A percentile compares a stretch with the other conserved stretches of the same genome.
Conservation (phyloP, 2,113 vertebrate genomes). For the Cichladusa arquata region DNA sequence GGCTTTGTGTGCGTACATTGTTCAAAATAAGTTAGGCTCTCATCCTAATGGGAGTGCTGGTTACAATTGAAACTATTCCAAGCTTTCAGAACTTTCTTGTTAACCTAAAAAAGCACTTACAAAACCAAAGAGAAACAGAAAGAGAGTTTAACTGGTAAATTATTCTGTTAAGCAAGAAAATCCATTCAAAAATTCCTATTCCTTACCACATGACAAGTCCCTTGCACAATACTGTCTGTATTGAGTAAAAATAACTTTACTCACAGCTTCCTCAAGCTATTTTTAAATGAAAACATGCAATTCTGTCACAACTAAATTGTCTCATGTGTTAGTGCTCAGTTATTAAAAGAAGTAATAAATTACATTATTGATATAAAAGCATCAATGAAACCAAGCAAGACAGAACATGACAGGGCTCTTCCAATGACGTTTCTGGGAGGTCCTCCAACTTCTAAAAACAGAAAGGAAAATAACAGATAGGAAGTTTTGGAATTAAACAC, state of each 20-base stretch:
- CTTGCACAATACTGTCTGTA: slow-evolving; percentile 6
- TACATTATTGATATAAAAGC: neutral
- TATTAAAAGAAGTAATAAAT: neutral
- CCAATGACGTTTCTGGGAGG: neutral
- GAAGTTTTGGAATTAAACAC: neutral
- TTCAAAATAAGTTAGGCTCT: neutral
- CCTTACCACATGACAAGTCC: slow-evolving; percentile 7
- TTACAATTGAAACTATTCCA: neutral
- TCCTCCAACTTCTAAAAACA: neutral
- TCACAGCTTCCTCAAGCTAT: slow-evolving; percentile 43
- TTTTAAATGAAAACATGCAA: slow-evolving; percentile 19
- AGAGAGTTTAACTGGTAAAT: neutral
- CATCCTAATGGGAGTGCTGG: neutral
- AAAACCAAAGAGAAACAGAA: neutral
- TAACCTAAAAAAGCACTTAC: neutral
- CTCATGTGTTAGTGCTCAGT: neutral
- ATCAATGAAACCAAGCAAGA: neutral
- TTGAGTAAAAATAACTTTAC: slow-evolving; percentile 46
- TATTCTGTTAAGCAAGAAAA: neutral
- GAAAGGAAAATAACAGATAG: neutral
- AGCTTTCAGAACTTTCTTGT: neutral
- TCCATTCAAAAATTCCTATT: slow-evolving; percentile 17
- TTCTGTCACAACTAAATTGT: neutral
- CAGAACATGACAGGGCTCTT: neutral
- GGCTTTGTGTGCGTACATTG: neutral